These are phyloP conservation scores for Drosophila pseudoananassae DNA, from an alignment of 1,140 invertebrate species.

Conservation along the genomic window DNA sequence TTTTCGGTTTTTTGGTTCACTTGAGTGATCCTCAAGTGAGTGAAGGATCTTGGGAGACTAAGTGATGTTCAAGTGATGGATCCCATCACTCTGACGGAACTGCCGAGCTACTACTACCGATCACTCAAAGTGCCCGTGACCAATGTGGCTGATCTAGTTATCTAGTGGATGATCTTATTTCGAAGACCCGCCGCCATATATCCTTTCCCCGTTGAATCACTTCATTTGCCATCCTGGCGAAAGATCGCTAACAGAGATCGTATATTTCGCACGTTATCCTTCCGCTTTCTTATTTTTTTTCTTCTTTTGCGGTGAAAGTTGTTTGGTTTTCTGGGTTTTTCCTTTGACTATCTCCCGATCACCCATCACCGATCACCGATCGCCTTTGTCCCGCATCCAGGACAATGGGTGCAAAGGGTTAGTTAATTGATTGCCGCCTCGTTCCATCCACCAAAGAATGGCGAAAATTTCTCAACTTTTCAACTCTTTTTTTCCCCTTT, in stretches of 20 bases:
- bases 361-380: no score
- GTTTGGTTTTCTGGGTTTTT: slow-evolving; percentile 49
- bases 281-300: slow-evolving; percentile 10
- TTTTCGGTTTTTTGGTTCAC: not conserved
- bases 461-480: slow-evolving; percentile 68
- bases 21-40: slow-evolving; percentile 47
- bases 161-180: slow-evolving; percentile 21
- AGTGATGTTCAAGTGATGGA: slow-evolving; percentile 42
- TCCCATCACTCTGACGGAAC: slow-evolving; percentile 2
- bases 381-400: not conserved
- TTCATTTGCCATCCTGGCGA: slow-evolving; percentile 26
- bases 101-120: slow-evolving; percentile 3
- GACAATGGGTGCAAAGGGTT: slow-evolving; percentile 39
- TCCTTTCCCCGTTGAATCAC: slow-evolving; percentile 2
- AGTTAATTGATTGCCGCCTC: slow-evolving; percentile 67
- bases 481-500: slow-evolving; percentile 62
- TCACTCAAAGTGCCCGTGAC: slow-evolving; percentile 50
- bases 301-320: slow-evolving; percentile 67
- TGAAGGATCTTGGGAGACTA: slow-evolving; percentile 6
- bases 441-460: slow-evolving; percentile 20
- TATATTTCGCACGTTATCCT: slow-evolving; percentile 64
- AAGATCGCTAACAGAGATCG: slow-evolving; percentile 21
- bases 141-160: slow-evolving; percentile 13
- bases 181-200: not conserved
- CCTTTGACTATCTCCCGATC: slow-evolving; percentile 28